Evolutionary conservation across 2,113 vertebrate species (phyloP), one percentile per base, ranked within the genome.

Genomic region (Pipa parva): DNA sequence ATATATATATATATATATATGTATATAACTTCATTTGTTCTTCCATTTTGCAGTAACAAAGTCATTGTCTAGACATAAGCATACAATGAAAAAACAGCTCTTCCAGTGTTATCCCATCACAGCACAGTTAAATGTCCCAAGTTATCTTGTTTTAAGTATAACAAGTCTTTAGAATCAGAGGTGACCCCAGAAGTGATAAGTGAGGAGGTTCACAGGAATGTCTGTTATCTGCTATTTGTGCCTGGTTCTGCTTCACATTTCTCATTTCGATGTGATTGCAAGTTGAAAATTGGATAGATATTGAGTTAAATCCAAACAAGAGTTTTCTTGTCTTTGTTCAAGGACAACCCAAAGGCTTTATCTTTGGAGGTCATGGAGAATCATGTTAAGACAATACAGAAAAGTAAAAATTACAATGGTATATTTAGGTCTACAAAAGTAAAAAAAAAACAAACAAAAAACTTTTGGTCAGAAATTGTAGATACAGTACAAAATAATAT

Each of bases 261-360:
- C 86, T 90, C 86, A 87, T 87, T 87, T 86, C 71, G 84, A 89
- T 87, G 83, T 80, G 80, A 85, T 76, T 77, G 80, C 79, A 48
- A 27, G 48, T 60, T 79, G 81, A 77, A 88, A 88, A 89, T 87
- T 89, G 87, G 84, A 87, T 83, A 86, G 82, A 84, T 73, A 83
- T 76, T n/a, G 65, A 48, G 67, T 72, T 76, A 77, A 76, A 77
- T 83, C 78, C 82, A 73, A 79, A 81, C 76, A 82, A 81, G 79
- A 77, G 20, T 72, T 73, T 71, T 76, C 63, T 79, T 57, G 79
- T 83, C 81, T 84, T 77, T 77, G 71, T 78, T 78, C 73, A 71
- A 81, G 82, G 85, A 77, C 78, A 72, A 74, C 68, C 59, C 36
- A 75, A 66, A 71, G 71, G 73, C 76, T 79, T 76, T 79, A 65